Conservation (phyloP, 2,113 vertebrate genomes). For the Axis porcinus region DNA sequence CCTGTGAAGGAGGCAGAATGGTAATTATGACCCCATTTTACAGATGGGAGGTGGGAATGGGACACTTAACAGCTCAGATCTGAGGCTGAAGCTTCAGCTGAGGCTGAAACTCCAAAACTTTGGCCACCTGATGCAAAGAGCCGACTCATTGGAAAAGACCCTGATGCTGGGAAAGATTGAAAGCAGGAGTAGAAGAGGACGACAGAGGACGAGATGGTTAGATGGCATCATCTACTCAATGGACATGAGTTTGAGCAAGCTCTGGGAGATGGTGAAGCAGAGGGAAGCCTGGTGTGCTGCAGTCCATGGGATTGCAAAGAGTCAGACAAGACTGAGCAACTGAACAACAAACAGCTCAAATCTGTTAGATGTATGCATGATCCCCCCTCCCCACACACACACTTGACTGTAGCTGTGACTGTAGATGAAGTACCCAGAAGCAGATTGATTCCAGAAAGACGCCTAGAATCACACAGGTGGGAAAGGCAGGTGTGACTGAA, state of each 20-base stretch:
- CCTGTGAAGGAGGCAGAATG: background rate
- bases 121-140: background rate
- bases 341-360: background rate
- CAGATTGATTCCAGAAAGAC: background rate
- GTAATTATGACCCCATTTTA: background rate
- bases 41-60: fast-evolving
- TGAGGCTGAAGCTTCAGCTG: background rate
- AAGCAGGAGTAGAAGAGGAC: background rate
- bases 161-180: background rate
- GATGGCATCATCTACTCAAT: background rate
- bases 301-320: background rate
- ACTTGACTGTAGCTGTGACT: background rate
- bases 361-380: background rate
- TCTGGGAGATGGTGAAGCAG: background rate
- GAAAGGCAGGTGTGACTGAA: background rate
- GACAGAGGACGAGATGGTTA: background rate
- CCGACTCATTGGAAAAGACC: background rate
- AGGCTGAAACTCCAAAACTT: background rate
- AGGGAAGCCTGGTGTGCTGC: background rate
- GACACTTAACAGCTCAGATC: background rate
- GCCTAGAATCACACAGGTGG: background rate
- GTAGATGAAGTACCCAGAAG: background rate
- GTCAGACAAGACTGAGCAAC: background rate
- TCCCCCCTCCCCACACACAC: fast-evolving
- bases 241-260: background rate